Percentiles rank a stretch among this genome's conserved stretches.
These are phyloP conservation scores for Hyppa rectilinea DNA, from an alignment of 2,888 invertebrate genomes.

Conservation along the genomic window DNA sequence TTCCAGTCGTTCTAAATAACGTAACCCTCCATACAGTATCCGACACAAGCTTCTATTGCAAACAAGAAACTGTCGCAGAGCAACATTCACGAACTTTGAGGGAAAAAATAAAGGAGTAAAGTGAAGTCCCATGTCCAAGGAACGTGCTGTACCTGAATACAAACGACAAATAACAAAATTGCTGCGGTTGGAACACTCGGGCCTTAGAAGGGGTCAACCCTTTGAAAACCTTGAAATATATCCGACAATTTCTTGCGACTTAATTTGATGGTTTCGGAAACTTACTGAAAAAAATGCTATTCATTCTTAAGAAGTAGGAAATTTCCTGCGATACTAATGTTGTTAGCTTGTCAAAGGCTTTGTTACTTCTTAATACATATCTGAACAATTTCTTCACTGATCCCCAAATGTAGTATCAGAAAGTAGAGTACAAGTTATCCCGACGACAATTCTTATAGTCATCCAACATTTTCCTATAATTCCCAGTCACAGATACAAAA, in stretches of 20 bases:
- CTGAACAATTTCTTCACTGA: constrained; percentile 13
- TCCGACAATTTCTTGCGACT: constrained; percentile 56
- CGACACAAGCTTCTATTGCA: constrained; percentile 31
- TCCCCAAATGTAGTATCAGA: not conserved
- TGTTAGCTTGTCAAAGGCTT: constrained; percentile 14
- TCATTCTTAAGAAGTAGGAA: constrained; percentile 1
- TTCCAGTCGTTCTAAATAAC: constrained; percentile 55
- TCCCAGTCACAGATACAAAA: constrained; percentile 53
- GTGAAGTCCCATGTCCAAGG: constrained; percentile 78
- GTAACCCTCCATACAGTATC: constrained; percentile 38
- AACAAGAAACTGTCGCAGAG: constrained; percentile 58
- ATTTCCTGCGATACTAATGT: constrained; percentile 27
- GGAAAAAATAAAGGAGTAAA: constrained; percentile 71
- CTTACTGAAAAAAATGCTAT: constrained; percentile 11
- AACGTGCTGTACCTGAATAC: constrained; percentile 80
- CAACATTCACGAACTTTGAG: constrained; percentile 65
- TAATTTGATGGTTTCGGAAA: constrained; percentile 59
- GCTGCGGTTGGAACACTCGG: constrained; percentile 65
- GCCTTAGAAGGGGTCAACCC: constrained; percentile 65
- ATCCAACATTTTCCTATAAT: constrained; percentile 41
- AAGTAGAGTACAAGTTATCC: constrained; percentile 17
- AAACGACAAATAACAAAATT: constrained; percentile 79
- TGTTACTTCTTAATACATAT: constrained; percentile 1
- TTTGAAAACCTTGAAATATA: constrained; percentile 69
- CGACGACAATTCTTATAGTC: constrained; percentile 15